These are phyloP conservation scores for Hoplostethus mediterraneus DNA, from an alignment of 2,797 vertebrate genomes.

Conservation along the genomic window DNA sequence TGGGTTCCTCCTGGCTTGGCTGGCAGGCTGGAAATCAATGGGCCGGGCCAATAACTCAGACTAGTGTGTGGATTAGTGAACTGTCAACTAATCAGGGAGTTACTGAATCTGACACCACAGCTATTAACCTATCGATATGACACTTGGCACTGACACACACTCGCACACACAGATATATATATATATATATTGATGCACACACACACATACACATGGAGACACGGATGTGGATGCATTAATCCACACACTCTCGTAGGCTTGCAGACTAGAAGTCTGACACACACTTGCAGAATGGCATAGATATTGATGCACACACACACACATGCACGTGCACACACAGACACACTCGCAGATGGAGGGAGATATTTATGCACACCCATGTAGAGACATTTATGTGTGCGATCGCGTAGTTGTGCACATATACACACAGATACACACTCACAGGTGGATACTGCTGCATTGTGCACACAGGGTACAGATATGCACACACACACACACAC, in stretches of 20 bases:
- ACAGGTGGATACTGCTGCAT: constrained; percentile 10
- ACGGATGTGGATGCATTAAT: background rate
- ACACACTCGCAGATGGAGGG: constrained; percentile 19
- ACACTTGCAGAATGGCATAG: constrained; percentile 12
- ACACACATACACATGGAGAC: background rate
- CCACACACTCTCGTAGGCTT: background rate
- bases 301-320: constrained; percentile 56
- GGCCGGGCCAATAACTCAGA: constrained; percentile 83
- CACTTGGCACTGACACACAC: constrained; percentile 73
- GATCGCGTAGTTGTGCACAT: background rate
- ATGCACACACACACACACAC: background rate
- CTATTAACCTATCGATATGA: constrained; percentile 96
- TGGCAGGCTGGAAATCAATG: constrained; percentile 86
- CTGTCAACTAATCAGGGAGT: constrained; percentile 95
- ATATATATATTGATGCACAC: background rate
- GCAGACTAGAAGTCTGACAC: constrained; percentile 37
- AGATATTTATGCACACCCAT: constrained; percentile 27
- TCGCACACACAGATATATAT: constrained; percentile 7
- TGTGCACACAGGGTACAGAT: too few relatives aligned
- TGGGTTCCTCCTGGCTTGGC: constrained; percentile 72
- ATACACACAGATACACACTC: constrained; percentile 18
- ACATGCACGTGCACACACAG: background rate
- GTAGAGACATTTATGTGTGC: too few relatives aligned
- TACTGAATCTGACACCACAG: constrained; percentile 90
- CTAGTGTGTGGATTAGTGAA: constrained; percentile 90